Base-by-base conservation (phyloP, 1,140 invertebrate genomes). In the Mizuhopecten yessoensis region DNA sequence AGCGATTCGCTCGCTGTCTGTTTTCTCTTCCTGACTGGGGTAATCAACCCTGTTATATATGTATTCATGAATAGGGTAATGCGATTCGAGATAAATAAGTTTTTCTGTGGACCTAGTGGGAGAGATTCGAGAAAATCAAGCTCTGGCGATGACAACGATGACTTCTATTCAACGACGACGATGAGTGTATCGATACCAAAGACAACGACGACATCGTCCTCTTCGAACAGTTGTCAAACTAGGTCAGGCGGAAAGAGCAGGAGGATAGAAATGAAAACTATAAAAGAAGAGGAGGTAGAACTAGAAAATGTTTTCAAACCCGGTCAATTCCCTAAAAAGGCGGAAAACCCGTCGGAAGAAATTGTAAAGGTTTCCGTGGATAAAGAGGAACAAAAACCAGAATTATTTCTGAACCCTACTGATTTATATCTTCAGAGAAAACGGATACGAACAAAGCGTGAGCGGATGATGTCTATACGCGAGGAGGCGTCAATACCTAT, bases 21-120 rank as follows among this genome's bases (percentile, higher is more conserved):
- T 45, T 90, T 94, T 57, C 49, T 94, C 11, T 94, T 93, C 86
- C 89, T 93, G 7, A 93, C 91, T 33, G 91, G 93, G 29, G 91
- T 93, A 34, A 86, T 95, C 0, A 94, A 95, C 90, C 94, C 94
- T 0, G 90, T 95, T 7, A 94, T 95, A 75, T 95, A 94, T 87
- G 94, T 92, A 0, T 95, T 94, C 57, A 94, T 95, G 94, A 95
- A 95, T 89, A 91, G 94, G 20, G 91, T 94, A 0, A 94, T 92
- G 23, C 92, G 94, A 15, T 91, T 91, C 34, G 94, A 95, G 75
- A 93, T 95, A 15, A 91, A 91, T 33, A 94, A 92, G 88, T 94
- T 94, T 86, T 94, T 93, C 45, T 92, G 93, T 49, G 92, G 93
- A 45, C 89, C 86, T n/a, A 49, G 34, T 0, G 88, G 39, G 15